phyloP scores from a whole-genome alignment of 2,113 vertebrate species.

The Otus sunia region DNA sequence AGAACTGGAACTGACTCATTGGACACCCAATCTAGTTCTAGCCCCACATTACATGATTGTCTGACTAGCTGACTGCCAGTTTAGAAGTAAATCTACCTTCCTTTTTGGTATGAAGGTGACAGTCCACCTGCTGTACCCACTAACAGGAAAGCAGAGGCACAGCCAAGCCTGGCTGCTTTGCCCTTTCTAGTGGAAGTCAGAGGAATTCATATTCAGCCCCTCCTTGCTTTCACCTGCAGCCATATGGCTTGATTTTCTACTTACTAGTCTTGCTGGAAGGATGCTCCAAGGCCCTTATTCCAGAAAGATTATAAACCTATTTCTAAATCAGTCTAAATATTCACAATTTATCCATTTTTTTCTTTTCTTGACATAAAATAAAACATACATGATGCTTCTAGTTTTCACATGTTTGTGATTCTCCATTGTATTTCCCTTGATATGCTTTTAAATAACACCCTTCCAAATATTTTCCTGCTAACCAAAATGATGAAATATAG shows the following conservation, averaged over 20 bases:
- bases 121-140: background rate
- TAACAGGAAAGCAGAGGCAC: background rate
- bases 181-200: background rate
- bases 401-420: background rate
- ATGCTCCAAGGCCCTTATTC: background rate
- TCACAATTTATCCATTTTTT: background rate
- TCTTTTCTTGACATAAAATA: background rate
- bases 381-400: background rate
- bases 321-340: background rate
- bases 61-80: background rate
- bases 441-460: background rate
- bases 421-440: background rate
- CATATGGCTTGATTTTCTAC: background rate
- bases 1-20: background rate
- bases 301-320: background rate
- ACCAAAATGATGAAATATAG: background rate
- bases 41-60: fast-evolving
- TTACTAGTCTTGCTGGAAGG: background rate
- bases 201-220: background rate
- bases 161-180: background rate
- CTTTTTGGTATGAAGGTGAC: background rate
- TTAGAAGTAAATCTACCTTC: background rate
- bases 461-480: background rate
- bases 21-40: background rate
- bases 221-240: background rate